phyloP scores from a whole-genome alignment of 2,888 invertebrate species.

The Acrobasis repandana region DNA sequence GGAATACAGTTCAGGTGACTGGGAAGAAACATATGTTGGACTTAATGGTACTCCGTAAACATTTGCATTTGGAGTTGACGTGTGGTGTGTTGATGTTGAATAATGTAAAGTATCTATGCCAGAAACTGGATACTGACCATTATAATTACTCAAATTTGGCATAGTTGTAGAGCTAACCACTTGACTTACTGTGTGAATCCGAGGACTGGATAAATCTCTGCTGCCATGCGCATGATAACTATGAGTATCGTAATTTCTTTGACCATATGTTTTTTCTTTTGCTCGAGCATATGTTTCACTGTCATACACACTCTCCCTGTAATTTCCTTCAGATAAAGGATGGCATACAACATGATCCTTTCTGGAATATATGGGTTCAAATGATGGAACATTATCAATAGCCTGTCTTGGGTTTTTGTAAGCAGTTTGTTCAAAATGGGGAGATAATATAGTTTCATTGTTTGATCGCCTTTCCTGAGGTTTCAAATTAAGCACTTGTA shows the following conservation, averaged over 20 bases:
- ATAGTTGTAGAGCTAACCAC: conserved; percentile 76
- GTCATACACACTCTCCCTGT: conserved; percentile 67
- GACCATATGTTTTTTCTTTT: conserved; percentile 72
- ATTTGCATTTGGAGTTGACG: conserved; percentile 63
- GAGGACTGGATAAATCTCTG: conserved; percentile 62
- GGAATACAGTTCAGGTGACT: conserved; percentile 75
- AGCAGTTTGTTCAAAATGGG: conserved; percentile 61
- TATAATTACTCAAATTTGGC: conserved; percentile 76
- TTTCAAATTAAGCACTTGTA: conserved; percentile 69
- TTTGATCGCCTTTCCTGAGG: conserved; percentile 67
- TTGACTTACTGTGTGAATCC: conserved; percentile 74
- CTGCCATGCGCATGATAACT: conserved; percentile 68
- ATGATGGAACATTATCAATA: conserved; percentile 57
- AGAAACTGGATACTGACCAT: conserved; percentile 57
- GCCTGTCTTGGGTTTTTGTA: conserved; percentile 55
- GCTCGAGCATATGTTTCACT: conserved; percentile 64
- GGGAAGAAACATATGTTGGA: conserved; percentile 73
- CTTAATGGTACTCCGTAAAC: conserved; percentile 65
- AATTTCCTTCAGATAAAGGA: conserved; percentile 60
- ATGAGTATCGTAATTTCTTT: conserved; percentile 70
- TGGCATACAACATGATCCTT: conserved; percentile 64
- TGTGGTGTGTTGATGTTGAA: conserved; percentile 54
- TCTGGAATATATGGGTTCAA: conserved; percentile 62
- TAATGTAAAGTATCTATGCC: conserved; percentile 61
- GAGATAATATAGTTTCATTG: conserved; percentile 61